Percentiles rank a stretch among this genome's conserved stretches.
These are phyloP conservation scores for Alloscopus bannaensis DNA, from an alignment of 2,888 invertebrate genomes.

Conservation along the genomic window DNA sequence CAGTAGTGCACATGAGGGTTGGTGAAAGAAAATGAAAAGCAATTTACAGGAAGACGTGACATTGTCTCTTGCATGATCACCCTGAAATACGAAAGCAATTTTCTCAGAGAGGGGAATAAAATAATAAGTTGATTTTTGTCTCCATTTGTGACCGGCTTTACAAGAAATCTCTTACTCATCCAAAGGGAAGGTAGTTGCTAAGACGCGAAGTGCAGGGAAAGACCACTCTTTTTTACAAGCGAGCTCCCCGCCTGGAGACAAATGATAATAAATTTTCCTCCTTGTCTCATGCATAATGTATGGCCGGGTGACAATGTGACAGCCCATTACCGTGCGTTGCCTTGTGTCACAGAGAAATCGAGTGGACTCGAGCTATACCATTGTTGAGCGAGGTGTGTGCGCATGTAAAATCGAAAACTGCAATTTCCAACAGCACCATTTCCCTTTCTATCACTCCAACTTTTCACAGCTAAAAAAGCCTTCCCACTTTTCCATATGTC, in stretches of 20 bases:
- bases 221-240: neutral
- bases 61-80: neutral
- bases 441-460: neutral
- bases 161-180: no score
- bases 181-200: no score
- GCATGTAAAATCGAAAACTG: neutral
- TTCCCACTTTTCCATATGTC: neutral
- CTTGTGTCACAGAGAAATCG: neutral
- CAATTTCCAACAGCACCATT: neutral
- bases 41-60: slow-evolving; percentile 35
- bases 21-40: neutral
- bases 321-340: slow-evolving; percentile 40
- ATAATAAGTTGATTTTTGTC: no score
- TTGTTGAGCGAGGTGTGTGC: neutral
- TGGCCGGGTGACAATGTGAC: slow-evolving; percentile 50
- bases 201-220: slow-evolving; percentile 7
- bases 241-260: slow-evolving; percentile 50
- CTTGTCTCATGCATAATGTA: slow-evolving; percentile 45
- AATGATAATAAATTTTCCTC: slow-evolving; percentile 44
- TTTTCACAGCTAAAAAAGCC: neutral
- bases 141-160: no score
- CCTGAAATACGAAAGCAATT: neutral
- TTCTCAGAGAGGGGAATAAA: no score
- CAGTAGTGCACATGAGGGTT: no score
- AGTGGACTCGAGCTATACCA: neutral